phyloP scores from a whole-genome alignment of 2,797 vertebrate genomes.

The Etheostoma perlongum region DNA sequence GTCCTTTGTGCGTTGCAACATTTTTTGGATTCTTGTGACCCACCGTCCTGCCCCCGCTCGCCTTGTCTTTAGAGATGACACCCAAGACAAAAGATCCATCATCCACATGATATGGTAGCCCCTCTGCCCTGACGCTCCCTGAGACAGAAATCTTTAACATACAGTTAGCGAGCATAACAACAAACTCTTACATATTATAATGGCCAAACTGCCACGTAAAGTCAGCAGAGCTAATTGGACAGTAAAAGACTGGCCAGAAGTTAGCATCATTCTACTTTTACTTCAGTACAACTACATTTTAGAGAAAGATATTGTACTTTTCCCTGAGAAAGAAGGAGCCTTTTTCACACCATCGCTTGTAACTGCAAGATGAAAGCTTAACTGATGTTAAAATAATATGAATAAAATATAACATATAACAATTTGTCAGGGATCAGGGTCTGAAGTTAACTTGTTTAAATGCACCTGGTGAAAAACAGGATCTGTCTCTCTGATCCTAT shows the following conservation, averaged over 20 bases:
- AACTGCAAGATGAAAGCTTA: neutral
- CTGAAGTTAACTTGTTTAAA: too few species aligned
- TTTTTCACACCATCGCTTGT: neutral
- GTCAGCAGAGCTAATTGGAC: neutral
- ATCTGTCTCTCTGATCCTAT: too few species aligned
- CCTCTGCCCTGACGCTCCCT: slow-evolving; percentile 52
- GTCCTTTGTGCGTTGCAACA: slow-evolving; percentile 66
- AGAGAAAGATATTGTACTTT: neutral
- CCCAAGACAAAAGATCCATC: slow-evolving; percentile 76
- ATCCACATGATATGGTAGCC: slow-evolving; percentile 66
- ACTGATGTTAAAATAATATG: neutral
- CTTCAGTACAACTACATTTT: neutral
- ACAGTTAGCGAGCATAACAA: slow-evolving; percentile 71
- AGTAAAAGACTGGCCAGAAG: neutral
- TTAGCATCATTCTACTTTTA: neutral
- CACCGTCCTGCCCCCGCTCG: slow-evolving; percentile 51
- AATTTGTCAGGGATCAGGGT: too few species aligned
- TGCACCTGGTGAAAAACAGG: too few species aligned
- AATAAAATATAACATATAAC: too few species aligned
- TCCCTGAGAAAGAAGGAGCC: neutral
- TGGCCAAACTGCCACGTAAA: slow-evolving; percentile 8
- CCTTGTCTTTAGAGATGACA: slow-evolving; percentile 62
- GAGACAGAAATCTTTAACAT: slow-evolving; percentile 68
- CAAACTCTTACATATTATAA: slow-evolving; percentile 22
- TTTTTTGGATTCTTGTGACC: slow-evolving; percentile 68